Conservation (phyloP, 2,888 invertebrate genomes). For the Ligdia adustata region DNA sequence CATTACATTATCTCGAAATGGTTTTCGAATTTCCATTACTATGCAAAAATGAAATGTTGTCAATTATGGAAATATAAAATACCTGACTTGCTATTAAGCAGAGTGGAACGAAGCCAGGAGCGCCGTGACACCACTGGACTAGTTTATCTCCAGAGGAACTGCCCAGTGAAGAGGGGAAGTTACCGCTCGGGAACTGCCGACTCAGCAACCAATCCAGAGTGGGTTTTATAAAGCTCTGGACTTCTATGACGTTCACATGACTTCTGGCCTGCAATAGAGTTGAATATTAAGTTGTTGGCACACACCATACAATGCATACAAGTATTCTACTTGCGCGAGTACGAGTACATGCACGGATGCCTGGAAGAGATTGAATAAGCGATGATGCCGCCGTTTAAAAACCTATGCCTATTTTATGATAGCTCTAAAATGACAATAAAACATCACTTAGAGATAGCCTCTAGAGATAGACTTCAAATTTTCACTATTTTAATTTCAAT, state of each 20-base stretch:
- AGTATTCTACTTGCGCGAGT: too few species aligned
- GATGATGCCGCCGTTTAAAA: too few species aligned
- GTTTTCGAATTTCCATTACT: too few species aligned
- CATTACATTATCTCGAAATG: too few species aligned
- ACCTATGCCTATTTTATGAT: too few species aligned
- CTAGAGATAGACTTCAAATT: too few species aligned
- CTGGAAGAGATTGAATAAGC: too few species aligned
- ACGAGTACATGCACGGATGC: too few species aligned
- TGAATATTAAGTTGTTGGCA: too few species aligned
- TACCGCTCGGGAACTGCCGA: slow-evolving; percentile 85
- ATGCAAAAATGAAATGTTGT: background rate
- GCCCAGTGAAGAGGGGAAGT: slow-evolving; percentile 91
- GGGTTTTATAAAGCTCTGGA: slow-evolving; percentile 85
- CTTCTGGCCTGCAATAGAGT: slow-evolving; percentile 76
- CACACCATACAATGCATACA: too few species aligned
- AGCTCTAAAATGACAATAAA: background rate
- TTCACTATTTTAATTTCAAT: too few species aligned
- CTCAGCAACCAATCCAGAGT: slow-evolving; percentile 86
- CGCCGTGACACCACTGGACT: slow-evolving; percentile 98
- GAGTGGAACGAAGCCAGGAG: slow-evolving; percentile 92
- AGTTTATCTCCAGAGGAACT: slow-evolving; percentile 87
- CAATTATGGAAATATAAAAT: slow-evolving; percentile 25
- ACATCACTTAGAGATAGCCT: too few species aligned
- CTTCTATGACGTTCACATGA: slow-evolving; percentile 82
- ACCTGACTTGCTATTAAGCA: slow-evolving; percentile 88